Conservation (phyloP, 2,113 vertebrate species). For the Cololabis saira region DNA sequence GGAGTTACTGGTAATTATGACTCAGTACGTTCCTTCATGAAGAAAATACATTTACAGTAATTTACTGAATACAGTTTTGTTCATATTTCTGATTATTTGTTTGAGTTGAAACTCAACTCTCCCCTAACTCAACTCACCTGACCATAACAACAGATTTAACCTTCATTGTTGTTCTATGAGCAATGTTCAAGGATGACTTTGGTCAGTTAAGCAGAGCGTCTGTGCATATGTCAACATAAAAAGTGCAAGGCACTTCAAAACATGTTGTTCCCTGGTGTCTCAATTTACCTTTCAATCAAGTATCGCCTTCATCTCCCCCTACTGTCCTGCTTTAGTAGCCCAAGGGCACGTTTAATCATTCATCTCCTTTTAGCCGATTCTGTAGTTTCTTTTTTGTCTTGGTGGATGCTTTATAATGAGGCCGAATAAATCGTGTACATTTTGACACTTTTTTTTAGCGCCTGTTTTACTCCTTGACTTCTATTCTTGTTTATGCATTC, state of each 20-base stretch:
- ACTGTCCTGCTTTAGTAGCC: slow-evolving; percentile 8
- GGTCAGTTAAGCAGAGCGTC: neutral
- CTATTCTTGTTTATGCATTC: neutral
- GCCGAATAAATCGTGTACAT: neutral
- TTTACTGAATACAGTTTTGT: neutral
- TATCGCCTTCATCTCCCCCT: neutral
- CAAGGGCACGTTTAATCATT: slow-evolving; percentile 4
- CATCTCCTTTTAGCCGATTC: neutral
- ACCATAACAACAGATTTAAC: neutral
- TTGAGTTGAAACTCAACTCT: neutral
- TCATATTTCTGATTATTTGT: neutral
- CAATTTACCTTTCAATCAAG: neutral
- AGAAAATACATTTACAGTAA: neutral
- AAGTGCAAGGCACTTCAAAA: neutral
- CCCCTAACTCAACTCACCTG: too few relatives aligned
- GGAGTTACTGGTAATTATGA: too few relatives aligned
- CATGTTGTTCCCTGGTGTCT: slow-evolving; percentile 1
- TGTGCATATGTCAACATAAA: neutral
- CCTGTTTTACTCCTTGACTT: neutral
- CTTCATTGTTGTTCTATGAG: neutral
- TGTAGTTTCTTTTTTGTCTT: neutral
- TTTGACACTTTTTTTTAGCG: neutral
- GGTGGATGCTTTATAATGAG: neutral
- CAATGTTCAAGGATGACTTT: slow-evolving; percentile 5
- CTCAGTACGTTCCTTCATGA: neutral